Percentiles rank a stretch among this genome's conserved stretches.
phyloP scores from a whole-genome alignment of 2,888 invertebrate species.

The Sphaerophoria rueppellii region DNA sequence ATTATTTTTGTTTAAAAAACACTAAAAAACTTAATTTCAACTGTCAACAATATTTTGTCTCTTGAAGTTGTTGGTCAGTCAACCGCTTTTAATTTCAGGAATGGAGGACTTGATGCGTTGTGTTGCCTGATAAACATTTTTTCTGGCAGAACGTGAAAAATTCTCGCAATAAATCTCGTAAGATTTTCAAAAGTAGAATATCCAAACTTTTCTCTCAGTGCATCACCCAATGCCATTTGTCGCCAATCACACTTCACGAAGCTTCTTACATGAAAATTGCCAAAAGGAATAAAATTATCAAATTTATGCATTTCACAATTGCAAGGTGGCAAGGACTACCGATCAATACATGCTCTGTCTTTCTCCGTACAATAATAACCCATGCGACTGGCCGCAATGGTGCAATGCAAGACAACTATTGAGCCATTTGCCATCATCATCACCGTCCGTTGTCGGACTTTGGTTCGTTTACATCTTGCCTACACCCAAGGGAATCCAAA shows the following conservation, averaged over 20 bases:
- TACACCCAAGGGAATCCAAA: constrained; percentile 44
- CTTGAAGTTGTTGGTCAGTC: too few relatives aligned
- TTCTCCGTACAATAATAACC: constrained; percentile 21
- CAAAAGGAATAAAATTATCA: constrained; percentile 61
- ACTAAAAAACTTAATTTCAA: too few relatives aligned
- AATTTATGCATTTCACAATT: constrained; percentile 70
- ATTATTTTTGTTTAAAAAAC: too few relatives aligned
- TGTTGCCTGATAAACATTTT: too few relatives aligned
- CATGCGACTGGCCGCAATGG: not conserved
- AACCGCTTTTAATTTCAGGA: too few relatives aligned
- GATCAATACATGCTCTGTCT: constrained; percentile 41
- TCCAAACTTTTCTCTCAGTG: constrained; percentile 43
- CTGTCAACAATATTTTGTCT: too few relatives aligned
- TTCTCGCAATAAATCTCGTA: too few relatives aligned
- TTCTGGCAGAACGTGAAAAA: too few relatives aligned
- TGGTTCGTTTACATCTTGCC: constrained; percentile 22
- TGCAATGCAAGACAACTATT: not conserved
- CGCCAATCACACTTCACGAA: constrained; percentile 57
- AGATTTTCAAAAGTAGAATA: not conserved
- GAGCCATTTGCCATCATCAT: constrained; percentile 25
- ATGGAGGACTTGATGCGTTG: too few relatives aligned
- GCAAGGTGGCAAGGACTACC: constrained; percentile 71
- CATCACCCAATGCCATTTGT: constrained; percentile 47
- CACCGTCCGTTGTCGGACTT: not conserved
- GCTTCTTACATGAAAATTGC: constrained; percentile 64